Base-by-base conservation (phyloP, 2,113 vertebrate species). In the Cryptotis parvus region DNA sequence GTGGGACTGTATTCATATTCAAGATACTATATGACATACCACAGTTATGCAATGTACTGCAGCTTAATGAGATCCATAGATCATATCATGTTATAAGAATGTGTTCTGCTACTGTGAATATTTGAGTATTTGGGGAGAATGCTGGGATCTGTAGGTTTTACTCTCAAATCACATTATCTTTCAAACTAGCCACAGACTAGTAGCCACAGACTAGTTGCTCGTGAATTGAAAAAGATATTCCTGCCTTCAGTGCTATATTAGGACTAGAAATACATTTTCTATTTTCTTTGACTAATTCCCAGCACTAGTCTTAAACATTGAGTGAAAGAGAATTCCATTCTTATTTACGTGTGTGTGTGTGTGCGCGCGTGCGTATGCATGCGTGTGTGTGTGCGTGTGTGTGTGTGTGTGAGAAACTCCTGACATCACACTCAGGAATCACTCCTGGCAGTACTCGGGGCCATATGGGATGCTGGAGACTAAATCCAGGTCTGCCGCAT, bases 11-110 rank as follows among this genome's bases (percentile, higher is more conserved):
- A 27, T 69, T 90, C 24, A 55, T 27, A n/a, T 84, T 68, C 84
- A 88, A 91, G 72, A 33, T 35, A 27, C 15, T 70, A 63, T 84
- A 49, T 0, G 7, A 31, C 20, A n/a, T 20, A n/a, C 43, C 27
- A 78, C 75, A 79, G 73, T 92, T 87, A 87, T 35, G 49, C 31
- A 69, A 58, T 58, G 77, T 90, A 84, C 89, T 85, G 37, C 2
- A 58, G 76, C 58, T 58, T 87, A 94, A 73, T 90, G 35, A 77
- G 33, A 45, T 35, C 58, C 39, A 24, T 63, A 87, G 55, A 45
- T 39, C 31, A 31, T 69, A 65, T 84, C 4, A 73, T 45, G 76
- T 72, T 87, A 18, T 26, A 35, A 37, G 27, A 91, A 39, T 58
- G 6, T 43, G 41, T 82, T 84, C 31, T 78, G 49, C 22, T 43